A percentile compares a stretch with the other conserved stretches of the same genome.
Evolutionary conservation across 2,888 invertebrate species (phyloP).

Genomic region (Pogonocherus hispidulus): DNA sequence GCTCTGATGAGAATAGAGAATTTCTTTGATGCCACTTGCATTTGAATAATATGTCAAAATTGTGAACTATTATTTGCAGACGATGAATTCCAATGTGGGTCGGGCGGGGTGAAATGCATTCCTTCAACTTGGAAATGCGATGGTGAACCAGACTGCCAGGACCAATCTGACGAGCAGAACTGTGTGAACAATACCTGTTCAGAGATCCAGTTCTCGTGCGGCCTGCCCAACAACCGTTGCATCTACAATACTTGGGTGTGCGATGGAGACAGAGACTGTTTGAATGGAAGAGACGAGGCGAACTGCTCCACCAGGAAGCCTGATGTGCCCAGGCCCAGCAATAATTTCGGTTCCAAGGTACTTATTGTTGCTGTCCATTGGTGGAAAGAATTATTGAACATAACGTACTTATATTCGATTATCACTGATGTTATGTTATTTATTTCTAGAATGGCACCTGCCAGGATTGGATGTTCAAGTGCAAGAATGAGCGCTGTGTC

Average conservation of each 20-base stretch:
- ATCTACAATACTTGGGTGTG: slow-evolving; percentile 85
- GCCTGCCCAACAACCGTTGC: slow-evolving; percentile 70
- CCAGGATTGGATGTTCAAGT: slow-evolving; percentile 85
- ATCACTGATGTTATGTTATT: too few species aligned
- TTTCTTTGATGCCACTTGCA: too few species aligned
- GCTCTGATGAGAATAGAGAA: too few species aligned
- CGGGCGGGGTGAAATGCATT: slow-evolving; percentile 75
- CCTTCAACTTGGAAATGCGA: slow-evolving; percentile 86
- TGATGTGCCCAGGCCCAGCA: slow-evolving; percentile 32
- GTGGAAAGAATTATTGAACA: too few species aligned
- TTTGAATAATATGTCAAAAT: too few species aligned
- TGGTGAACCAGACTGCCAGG: slow-evolving; percentile 84
- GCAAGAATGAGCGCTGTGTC: slow-evolving; percentile 78
- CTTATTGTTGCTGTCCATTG: too few species aligned
- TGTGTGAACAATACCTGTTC: slow-evolving; percentile 78
- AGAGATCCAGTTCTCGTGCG: slow-evolving; percentile 81
- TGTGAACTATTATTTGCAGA: too few species aligned
- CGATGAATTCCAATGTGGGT: slow-evolving; percentile 74
- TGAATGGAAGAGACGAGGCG: slow-evolving; percentile 77
- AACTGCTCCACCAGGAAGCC: slow-evolving; percentile 72
- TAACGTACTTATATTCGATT: too few species aligned
- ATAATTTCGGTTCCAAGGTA: slow-evolving; percentile 26
- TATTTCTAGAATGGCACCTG: slow-evolving; percentile 71
- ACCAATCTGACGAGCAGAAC: slow-evolving; percentile 80
- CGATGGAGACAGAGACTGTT: slow-evolving; percentile 86